Base-by-base conservation (phyloP, 1,140 invertebrate species). In the Drosophila fuyamai region DNA sequence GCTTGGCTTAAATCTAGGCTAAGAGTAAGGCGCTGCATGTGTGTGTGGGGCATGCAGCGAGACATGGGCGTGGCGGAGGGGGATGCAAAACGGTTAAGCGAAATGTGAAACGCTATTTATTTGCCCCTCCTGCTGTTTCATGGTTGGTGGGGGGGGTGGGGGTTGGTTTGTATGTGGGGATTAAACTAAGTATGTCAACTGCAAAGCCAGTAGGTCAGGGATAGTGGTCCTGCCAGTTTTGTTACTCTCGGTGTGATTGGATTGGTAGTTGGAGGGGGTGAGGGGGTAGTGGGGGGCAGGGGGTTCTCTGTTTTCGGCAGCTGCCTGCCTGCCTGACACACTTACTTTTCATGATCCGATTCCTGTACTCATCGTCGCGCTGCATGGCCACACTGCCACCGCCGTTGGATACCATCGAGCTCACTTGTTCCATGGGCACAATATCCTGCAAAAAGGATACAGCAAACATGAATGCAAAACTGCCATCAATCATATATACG, bases 331-430 rank as follows among this genome's bases (percentile, higher is more conserved):
- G 80, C 74, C 77, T 32, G 88, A 84, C 77, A 88, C 76, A 92
- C 91, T 92, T 90, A 92, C 91, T 92, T 85, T 92, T 91, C 89
- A 92, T 91, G 74, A 92, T 92, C 68, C 91, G 91, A 85, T 92
- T 92, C 58, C 91, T 88, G 80, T 92, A 92, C 73, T 92, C 91
- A 82, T 92, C 91, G 65, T 92, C 91, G 76, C 91, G 91, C 79
- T 92, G 91, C 90, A 92, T 92, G 60, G 89, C 82, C 12, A 91
- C 89, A 53, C 91, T 92, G 55, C 91, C 91, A 47, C 91, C 91
- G 12, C 91, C 91, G 61, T 92, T 92, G 71, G 91, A 92, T 66
- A 92, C 91, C 89, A 92, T 91, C 57, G 91, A 92, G 81, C 91
- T 92, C 62, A 92, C 84, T 88, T 91, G 91, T 89, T 92, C 91